phyloP scores from a whole-genome alignment of 2,888 invertebrate species.

The Calameuta filiformis region DNA sequence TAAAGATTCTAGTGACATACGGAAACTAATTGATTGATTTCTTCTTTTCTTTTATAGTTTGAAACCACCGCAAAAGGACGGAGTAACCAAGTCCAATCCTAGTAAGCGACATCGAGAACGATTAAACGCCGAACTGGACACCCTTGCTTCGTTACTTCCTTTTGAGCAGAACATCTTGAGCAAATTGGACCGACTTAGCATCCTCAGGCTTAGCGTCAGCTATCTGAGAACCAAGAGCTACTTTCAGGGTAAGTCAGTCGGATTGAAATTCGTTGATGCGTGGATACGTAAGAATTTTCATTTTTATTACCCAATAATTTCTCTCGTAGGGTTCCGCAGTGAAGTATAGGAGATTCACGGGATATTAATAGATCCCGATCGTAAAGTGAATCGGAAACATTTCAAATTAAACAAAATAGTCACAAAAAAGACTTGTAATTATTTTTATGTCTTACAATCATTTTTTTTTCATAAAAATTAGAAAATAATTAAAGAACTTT shows the following conservation, averaged over 20 bases:
- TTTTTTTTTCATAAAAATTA: not conserved
- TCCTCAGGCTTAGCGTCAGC: constrained; percentile 96
- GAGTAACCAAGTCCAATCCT: constrained; percentile 96
- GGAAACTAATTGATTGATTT: not conserved
- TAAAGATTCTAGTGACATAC: not conserved
- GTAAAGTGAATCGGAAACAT: not conserved
- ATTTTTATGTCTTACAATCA: not conserved
- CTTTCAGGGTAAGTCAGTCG: constrained; percentile 89
- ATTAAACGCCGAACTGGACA: constrained; percentile 97
- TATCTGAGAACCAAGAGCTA: constrained; percentile 99
- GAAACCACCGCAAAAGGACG: constrained; percentile 95
- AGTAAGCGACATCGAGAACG: constrained; percentile 98
- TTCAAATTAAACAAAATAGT: no score
- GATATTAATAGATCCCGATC: not conserved
- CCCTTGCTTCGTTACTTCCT: constrained; percentile 92
- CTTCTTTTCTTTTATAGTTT: constrained; percentile 73
- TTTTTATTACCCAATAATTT: not conserved
- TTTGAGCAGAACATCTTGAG: constrained; percentile 98
- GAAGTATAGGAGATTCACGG: not conserved
- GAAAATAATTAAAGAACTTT: not conserved
- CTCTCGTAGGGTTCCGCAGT: no score
- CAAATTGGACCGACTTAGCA: constrained; percentile 97
- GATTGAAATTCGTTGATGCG: not conserved
- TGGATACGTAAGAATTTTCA: not conserved
- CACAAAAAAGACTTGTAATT: no score